A percentile compares a stretch with the other conserved stretches of the same genome.
These are phyloP conservation scores for Eucidaris tribuloides DNA, from an alignment of 35 echinoderm and acorn worm genomes.

Conservation along the genomic window DNA sequence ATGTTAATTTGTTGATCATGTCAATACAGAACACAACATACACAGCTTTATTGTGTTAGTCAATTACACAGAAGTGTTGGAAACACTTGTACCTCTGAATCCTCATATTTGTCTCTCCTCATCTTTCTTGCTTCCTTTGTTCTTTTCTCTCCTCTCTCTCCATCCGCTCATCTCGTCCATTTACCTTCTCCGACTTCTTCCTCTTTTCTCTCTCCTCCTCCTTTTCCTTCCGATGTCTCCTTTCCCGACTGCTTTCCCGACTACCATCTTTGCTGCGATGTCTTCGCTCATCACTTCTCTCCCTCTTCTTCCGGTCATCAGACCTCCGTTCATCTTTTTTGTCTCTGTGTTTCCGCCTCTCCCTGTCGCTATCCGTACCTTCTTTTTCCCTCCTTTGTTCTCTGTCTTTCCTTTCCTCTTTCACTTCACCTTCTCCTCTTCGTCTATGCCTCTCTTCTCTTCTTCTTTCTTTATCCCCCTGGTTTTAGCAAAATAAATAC, in stretches of 20 bases:
- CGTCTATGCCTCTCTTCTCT: neutral
- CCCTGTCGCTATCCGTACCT: neutral
- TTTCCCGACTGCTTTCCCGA: neutral
- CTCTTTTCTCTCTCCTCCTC: neutral
- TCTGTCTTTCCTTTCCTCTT: neutral
- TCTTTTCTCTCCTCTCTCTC: neutral
- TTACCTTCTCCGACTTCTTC: neutral
- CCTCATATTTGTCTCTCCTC: neutral
- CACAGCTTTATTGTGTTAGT: too few species aligned
- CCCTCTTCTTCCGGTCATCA: neutral
- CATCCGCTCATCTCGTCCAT: slow-evolving; percentile 3
- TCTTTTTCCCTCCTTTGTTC: neutral
- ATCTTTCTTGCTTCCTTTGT: neutral
- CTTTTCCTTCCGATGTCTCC: neutral
- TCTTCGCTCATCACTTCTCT: neutral
- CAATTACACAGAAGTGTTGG: too few species aligned
- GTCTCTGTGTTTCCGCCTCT: slow-evolving; percentile 19
- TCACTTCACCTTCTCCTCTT: neutral
- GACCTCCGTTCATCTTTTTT: neutral
- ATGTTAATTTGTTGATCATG: too few species aligned
- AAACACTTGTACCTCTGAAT: slow-evolving; percentile 16
- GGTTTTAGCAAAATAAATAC: too few species aligned
- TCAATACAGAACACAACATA: too few species aligned
- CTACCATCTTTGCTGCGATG: too few species aligned
- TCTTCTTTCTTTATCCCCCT: slow-evolving; percentile 12